A percentile compares a stretch with the other conserved stretches of the same genome.
These are phyloP conservation scores for Drosophila biarmipes DNA, from an alignment of 1,140 invertebrate species.

Conservation along the genomic window DNA sequence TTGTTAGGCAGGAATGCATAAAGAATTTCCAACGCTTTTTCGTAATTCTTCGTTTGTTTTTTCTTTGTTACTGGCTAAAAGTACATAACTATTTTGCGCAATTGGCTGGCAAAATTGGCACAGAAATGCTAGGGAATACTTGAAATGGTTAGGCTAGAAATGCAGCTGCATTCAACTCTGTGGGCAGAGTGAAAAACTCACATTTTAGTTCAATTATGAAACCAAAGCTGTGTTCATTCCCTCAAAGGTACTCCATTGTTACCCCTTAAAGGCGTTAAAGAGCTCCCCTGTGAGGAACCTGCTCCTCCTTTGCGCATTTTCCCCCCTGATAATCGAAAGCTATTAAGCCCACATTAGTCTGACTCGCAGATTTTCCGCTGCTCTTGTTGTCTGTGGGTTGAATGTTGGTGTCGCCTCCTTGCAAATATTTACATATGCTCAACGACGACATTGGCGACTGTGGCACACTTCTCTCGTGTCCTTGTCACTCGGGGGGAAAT, in stretches of 20 bases:
- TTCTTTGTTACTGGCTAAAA: slow-evolving; percentile 14
- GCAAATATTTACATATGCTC: slow-evolving; percentile 80
- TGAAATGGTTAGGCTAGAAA: neutral
- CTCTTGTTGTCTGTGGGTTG: slow-evolving; percentile 20
- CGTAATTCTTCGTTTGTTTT: slow-evolving; percentile 28
- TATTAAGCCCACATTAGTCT: slow-evolving; percentile 77
- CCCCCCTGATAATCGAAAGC: slow-evolving; percentile 75
- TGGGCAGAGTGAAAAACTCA: neutral
- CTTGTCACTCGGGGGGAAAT: slow-evolving; percentile 37
- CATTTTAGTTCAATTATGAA: neutral
- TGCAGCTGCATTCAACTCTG: slow-evolving; percentile 28
- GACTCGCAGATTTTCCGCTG: slow-evolving; percentile 50
- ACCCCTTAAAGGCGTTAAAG: slow-evolving; percentile 12
- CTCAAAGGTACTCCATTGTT: neutral
- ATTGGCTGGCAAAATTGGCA: slow-evolving; percentile 51
- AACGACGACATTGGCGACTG: slow-evolving; percentile 40
- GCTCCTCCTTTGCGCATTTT: neutral
- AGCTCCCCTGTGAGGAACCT: slow-evolving; percentile 4
- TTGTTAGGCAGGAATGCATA: slow-evolving; percentile 48
- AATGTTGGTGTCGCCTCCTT: slow-evolving; percentile 57
- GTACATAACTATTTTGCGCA: slow-evolving; percentile 46
- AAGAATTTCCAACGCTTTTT: slow-evolving; percentile 47
- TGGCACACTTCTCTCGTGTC: slow-evolving; percentile 68
- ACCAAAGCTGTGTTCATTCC: neutral
- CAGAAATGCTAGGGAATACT: slow-evolving; percentile 12